These are phyloP conservation scores for Mythimna loreyi DNA, from an alignment of 2,888 invertebrate species.

Conservation along the genomic window DNA sequence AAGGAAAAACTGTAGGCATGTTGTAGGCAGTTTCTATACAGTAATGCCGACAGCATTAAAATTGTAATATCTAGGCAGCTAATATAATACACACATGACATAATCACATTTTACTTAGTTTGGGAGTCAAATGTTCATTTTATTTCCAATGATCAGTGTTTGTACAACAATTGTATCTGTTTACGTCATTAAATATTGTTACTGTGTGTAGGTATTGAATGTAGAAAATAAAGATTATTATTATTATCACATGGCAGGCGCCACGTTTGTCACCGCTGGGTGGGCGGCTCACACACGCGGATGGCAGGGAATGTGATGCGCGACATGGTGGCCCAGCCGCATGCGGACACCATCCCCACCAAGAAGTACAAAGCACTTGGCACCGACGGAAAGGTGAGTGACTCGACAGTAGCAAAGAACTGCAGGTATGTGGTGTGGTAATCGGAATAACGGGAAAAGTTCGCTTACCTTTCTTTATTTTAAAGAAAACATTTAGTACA, in stretches of 20 bases:
- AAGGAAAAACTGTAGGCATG: not conserved
- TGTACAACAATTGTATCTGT: too few relatives aligned
- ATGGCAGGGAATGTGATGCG: conserved; percentile 59
- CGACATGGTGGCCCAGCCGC: conserved; percentile 53
- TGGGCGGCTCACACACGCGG: conserved; percentile 62
- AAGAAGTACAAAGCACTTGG: conserved; percentile 73
- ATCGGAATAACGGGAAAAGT: not conserved
- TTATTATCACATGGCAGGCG: too few relatives aligned
- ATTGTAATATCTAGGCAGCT: not conserved
- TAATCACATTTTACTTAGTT: too few relatives aligned
- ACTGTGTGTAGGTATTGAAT: too few relatives aligned
- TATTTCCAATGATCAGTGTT: too few relatives aligned
- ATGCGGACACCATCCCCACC: conserved; percentile 45
- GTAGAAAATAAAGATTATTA: too few relatives aligned
- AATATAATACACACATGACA: too few relatives aligned
- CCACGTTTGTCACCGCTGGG: conserved; percentile 63
- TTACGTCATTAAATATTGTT: too few relatives aligned
- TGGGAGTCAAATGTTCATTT: too few relatives aligned
- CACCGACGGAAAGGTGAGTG: conserved; percentile 77
- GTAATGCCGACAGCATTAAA: not conserved
- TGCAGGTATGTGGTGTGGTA: not conserved
- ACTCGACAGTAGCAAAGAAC: not conserved
- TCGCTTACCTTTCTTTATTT: too few relatives aligned
- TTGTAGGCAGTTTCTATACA: not conserved
- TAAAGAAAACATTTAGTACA: too few relatives aligned